Percentiles rank a stretch among this genome's conserved stretches.
Conservation (phyloP, 2,113 vertebrate species). For the Arothron firmamentum region DNA sequence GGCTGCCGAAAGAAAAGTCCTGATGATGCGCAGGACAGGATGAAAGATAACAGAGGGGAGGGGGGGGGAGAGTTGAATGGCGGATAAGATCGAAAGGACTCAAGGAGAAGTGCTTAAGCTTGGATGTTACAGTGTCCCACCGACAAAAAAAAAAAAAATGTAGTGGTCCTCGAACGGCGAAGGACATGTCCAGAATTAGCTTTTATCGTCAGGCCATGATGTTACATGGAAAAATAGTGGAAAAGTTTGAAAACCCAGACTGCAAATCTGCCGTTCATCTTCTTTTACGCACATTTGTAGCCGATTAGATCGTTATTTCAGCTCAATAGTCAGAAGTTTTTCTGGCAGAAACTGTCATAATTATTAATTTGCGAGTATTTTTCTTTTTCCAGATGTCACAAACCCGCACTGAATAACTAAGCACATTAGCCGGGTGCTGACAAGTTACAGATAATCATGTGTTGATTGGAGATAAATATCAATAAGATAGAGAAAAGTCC, state of each 20-base stretch:
- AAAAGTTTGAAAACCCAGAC: no score
- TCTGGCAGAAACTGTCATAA: conserved; percentile 8
- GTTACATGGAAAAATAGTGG: no score
- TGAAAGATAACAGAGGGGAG: conserved; percentile 5
- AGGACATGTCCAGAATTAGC: no score
- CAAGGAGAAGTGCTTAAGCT: neutral
- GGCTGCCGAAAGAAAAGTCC: conserved; percentile 31
- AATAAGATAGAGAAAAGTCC: conserved; percentile 28
- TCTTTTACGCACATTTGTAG: no score
- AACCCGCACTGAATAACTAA: neutral
- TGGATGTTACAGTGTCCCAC: neutral
- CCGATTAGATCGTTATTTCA: no score
- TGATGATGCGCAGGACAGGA: conserved; percentile 17
- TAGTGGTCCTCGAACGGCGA: no score
- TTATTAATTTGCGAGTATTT: conserved; percentile 20
- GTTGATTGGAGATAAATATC: conserved; percentile 28
- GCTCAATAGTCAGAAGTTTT: neutral
- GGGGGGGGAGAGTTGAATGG: neutral
- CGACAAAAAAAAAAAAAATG: neutral
- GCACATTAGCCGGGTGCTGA: conserved; percentile 19
- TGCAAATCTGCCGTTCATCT: no score
- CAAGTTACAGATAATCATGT: conserved; percentile 35
- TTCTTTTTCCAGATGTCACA: neutral
- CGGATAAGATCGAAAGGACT: conserved; percentile 19
- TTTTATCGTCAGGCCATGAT: no score